A percentile compares a stretch with the other conserved stretches of the same genome.
phyloP scores from a whole-genome alignment of 2,888 invertebrate genomes.

The Apeira syringaria region DNA sequence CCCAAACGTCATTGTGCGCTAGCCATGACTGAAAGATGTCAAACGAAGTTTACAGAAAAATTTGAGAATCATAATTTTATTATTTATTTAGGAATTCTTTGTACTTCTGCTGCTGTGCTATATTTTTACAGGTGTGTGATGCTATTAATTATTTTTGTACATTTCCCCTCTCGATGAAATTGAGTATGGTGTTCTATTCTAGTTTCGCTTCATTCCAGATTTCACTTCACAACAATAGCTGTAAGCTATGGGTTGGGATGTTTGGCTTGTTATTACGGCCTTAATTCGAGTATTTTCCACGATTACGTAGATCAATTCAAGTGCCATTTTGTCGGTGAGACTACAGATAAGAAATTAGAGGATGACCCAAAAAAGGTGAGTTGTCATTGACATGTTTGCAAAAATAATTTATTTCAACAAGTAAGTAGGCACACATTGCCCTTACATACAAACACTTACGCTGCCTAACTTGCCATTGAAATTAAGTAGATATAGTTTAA shows the following conservation, averaged over 20 bases:
- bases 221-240: conserved; percentile 70
- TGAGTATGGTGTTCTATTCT: conserved; percentile 43
- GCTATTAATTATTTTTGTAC: conserved; percentile 22
- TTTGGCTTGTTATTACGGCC: conserved; percentile 75
- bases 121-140: conserved; percentile 68
- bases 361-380: conserved; percentile 55
- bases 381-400: conserved; percentile 25
- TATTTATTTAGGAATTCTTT: conserved; percentile 67
- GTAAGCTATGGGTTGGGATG: conserved; percentile 78
- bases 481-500: no score
- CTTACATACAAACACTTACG: no score
- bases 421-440: no score
- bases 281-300: conserved; percentile 61
- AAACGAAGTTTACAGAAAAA: conserved; percentile 72
- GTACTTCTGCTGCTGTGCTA: conserved; percentile 62
- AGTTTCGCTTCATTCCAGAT: conserved; percentile 59
- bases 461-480: no score
- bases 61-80: conserved; percentile 76
- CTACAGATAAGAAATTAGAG: conserved; percentile 38
- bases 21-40: conserved; percentile 83
- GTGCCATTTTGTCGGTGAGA: conserved; percentile 61
- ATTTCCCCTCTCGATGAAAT: conserved; percentile 22
- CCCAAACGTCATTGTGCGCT: conserved; percentile 60
- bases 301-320: conserved; percentile 62
- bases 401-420: not conserved